These are phyloP conservation scores for Orycteropus afer DNA, from an alignment of 2,113 vertebrate species.

Conservation along the genomic window DNA sequence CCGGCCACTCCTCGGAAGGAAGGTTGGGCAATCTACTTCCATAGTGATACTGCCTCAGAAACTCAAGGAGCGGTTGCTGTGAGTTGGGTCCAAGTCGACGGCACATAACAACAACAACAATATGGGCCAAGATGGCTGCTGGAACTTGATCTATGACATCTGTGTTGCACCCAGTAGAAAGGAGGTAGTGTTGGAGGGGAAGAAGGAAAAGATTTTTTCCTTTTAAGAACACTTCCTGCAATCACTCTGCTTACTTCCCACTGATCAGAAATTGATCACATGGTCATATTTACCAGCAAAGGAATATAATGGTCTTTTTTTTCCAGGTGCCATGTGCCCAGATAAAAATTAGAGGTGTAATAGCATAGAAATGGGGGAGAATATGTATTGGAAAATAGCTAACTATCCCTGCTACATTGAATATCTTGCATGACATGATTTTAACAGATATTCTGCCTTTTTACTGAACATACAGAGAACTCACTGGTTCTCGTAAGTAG, in stretches of 20 bases:
- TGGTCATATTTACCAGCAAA: not conserved
- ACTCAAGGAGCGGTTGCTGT: no score
- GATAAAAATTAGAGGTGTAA: not conserved
- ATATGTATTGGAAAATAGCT: not conserved
- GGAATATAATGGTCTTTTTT: not conserved
- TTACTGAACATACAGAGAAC: not conserved
- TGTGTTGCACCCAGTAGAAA: not conserved
- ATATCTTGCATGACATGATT: not conserved
- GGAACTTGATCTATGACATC: not conserved
- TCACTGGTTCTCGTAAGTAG: not conserved
- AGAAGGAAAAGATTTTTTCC: not conserved
- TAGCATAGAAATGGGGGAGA: not conserved
- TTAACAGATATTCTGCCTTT: not conserved
- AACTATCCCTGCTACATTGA: not conserved
- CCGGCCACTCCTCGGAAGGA: no score
- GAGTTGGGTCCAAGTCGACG: no score
- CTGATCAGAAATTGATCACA: not conserved
- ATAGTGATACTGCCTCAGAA: no score
- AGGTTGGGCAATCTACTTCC: no score
- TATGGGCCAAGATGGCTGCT: not conserved
- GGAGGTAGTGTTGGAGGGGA: not conserved
- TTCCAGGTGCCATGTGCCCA: not conserved
- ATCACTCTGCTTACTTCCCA: not conserved
- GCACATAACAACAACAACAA: no score
- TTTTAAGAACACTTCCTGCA: not conserved